These are phyloP conservation scores for Heterodera filipjevi DNA, from an alignment of 2,888 invertebrate genomes.

Conservation along the genomic window DNA sequence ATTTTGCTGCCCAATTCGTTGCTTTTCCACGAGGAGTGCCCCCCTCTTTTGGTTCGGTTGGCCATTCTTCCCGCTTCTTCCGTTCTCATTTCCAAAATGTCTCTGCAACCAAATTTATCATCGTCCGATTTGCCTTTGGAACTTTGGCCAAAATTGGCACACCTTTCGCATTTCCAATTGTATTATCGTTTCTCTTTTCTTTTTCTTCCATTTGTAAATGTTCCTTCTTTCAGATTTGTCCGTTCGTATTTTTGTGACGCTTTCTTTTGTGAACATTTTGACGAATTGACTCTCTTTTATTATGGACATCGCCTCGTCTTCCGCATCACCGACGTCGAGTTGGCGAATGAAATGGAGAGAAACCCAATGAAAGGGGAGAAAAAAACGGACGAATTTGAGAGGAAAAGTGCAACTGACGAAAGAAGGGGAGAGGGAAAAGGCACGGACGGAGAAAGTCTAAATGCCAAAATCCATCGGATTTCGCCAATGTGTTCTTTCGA, in stretches of 20 bases:
- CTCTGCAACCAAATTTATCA: constrained; percentile 11
- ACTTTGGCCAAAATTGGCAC: constrained; percentile 15
- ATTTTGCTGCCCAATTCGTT: constrained; percentile 19
- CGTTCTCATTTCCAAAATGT: constrained; percentile 10
- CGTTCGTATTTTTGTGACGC: constrained; percentile 19
- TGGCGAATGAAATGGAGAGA: neutral
- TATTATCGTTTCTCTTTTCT: neutral
- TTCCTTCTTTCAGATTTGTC: neutral
- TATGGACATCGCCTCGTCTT: constrained; percentile 23
- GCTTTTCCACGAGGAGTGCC: neutral
- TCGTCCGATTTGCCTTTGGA: neutral
- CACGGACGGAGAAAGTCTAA: neutral
- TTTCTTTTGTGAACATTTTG: neutral
- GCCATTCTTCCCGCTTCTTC: neutral
- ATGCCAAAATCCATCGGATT: neutral
- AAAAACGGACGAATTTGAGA: neutral
- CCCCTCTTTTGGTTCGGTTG: constrained; percentile 15
- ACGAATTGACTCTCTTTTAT: constrained; percentile 7
- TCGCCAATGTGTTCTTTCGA: constrained; percentile 8
- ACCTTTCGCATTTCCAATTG: constrained; percentile 8
- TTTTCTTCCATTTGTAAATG: neutral
- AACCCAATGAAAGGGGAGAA: neutral
- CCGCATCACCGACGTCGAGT: neutral
- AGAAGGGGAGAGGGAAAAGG: neutral
- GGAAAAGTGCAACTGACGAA: neutral